Base-by-base conservation (phyloP, 2,797 vertebrate genomes). In the Cuniculus paca region DNA sequence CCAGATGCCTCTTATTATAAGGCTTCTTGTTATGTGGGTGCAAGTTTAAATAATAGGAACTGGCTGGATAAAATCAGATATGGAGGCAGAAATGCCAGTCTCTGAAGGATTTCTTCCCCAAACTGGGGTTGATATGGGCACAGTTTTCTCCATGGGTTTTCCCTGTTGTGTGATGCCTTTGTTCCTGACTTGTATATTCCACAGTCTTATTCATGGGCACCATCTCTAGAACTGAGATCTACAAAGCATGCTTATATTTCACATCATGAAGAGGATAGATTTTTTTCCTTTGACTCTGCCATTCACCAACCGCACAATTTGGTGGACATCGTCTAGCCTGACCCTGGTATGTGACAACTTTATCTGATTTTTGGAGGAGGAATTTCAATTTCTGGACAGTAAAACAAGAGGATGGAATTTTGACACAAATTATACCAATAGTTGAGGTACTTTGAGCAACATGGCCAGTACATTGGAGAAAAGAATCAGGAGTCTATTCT, bases 41-140 rank as follows among this genome's bases (percentile, higher is more conserved):
- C 31, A 89, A 63, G 2, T 92, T 81, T 85, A 89, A 93, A 81
- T 68, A 91, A 65, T 52, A 83, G 45, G 74, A 89, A 87, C 14
- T 52, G 42, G 84, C 58, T 82, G 42, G 77, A 60, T 88, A 50
- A 94, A 58, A 39, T 61, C 39, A 31, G 45, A 45, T 0, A 4
- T 65, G 42, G 68, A 80, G 83, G n/a, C 26, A 14, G 36, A 60
- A 82, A 77, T 42, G 45, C 26, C 26, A 28, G 2, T 28, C 20
- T 78, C 61, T 28, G 48, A 36, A 85, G 26, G 39, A 5, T 24
- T 17, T 4, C 24, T 61, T 83, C 26, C 48, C n/a, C 0, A 0
- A n/a, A n/a, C 34, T 16, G n/a, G 24, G 26, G 31, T 19, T 42
- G 24, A n/a, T 42, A 48, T 0, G 0, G 48, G 24, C 45, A 5